phyloP scores from a whole-genome alignment of 2,888 invertebrate genomes.

The Melipona beecheii region DNA sequence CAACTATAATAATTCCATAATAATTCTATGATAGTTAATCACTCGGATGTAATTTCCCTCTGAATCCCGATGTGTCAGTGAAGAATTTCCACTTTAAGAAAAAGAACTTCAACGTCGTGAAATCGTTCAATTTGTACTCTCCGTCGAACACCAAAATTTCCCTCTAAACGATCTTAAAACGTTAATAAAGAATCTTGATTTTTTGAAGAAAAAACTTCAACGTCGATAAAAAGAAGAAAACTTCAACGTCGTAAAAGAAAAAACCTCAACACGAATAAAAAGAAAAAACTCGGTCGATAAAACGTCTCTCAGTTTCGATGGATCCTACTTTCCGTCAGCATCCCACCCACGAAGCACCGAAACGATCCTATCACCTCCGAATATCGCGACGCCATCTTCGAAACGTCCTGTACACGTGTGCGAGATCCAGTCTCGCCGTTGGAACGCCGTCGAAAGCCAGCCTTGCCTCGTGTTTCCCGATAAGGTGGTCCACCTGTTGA shows the following conservation, averaged over 20 bases:
- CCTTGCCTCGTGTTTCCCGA: slow-evolving; percentile 36
- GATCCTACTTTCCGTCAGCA: background rate
- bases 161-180: background rate
- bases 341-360: background rate
- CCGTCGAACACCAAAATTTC: background rate
- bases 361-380: too few relatives aligned
- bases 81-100: background rate
- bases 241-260: background rate
- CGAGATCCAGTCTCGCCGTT: background rate
- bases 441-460: slow-evolving; percentile 17
- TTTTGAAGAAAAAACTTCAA: background rate
- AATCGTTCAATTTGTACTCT: background rate
- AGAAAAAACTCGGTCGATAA: background rate
- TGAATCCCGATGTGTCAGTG: too few relatives aligned
- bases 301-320: background rate
- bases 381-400: background rate
- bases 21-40: background rate
- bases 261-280: background rate
- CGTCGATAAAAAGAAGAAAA: background rate
- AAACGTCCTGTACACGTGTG: background rate
- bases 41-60: background rate
- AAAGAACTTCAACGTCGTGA: background rate
- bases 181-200: too few relatives aligned
- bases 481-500: slow-evolving; percentile 68
- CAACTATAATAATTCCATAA: background rate